Evolutionary conservation across 2,113 vertebrate genomes (phyloP).

Genomic region (Gnathonemus echidnorhynchus): DNA sequence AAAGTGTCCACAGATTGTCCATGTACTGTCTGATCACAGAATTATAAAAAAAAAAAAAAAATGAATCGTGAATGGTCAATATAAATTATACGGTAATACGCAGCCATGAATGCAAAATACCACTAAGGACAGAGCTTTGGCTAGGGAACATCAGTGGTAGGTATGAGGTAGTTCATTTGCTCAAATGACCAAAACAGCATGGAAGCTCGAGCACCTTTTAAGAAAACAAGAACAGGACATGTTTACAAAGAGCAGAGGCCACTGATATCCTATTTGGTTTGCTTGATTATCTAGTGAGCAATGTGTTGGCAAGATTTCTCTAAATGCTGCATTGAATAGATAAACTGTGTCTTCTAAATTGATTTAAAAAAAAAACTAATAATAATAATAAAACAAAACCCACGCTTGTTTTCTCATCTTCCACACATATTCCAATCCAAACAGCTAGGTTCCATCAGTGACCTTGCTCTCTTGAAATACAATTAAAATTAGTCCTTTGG

Average conservation of each 20-base stretch:
- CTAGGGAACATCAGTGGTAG: neutral
- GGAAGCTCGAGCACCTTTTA: neutral
- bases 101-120: neutral
- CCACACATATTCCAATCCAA: neutral
- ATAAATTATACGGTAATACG: neutral
- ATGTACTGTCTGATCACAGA: neutral
- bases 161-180: slow-evolving; percentile 15
- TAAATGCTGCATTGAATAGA: neutral
- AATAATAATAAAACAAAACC: neutral
- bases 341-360: neutral
- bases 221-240: neutral
- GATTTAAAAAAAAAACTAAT: neutral
- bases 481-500: neutral
- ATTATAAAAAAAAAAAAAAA: neutral
- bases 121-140: neutral
- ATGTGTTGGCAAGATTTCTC: neutral
- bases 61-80: neutral
- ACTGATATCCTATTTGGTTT: neutral
- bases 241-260: neutral
- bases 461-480: neutral
- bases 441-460: neutral
- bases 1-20: neutral
- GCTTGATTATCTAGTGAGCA: neutral
- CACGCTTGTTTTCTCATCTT: neutral
- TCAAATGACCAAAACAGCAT: slow-evolving; percentile 2